phyloP scores from a whole-genome alignment of 2,113 vertebrate species.

The Bambusicola thoracicus region DNA sequence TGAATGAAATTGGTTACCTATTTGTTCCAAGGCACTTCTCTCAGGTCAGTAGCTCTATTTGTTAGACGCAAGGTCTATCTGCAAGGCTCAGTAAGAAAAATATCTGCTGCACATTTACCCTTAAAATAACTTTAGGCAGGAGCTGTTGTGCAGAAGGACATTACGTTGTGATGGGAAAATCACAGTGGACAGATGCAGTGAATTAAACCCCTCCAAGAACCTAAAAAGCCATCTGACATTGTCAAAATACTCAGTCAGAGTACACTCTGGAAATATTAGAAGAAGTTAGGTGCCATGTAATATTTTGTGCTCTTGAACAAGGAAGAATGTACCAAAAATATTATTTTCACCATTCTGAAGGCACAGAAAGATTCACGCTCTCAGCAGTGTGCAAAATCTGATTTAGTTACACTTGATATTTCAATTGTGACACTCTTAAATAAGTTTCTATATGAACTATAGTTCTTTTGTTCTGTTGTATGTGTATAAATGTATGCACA shows the following conservation, averaged over 20 bases:
- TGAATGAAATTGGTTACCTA: background rate
- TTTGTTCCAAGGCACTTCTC: background rate
- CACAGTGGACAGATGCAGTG: background rate
- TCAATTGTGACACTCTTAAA: background rate
- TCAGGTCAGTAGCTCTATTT: background rate
- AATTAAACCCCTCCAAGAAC: background rate
- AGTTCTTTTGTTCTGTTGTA: background rate
- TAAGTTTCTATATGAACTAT: background rate
- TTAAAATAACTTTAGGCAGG: background rate
- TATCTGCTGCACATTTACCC: background rate
- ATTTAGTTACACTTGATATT: background rate
- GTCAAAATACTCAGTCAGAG: background rate
- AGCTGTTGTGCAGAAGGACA: background rate
- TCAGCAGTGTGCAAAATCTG: background rate
- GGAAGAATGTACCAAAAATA: background rate
- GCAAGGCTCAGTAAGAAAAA: background rate
- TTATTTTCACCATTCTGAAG: background rate
- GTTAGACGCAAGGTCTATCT: background rate
- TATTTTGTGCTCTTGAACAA: background rate
- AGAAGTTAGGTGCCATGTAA: background rate
- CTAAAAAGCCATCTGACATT: background rate
- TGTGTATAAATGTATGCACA: fast-evolving
- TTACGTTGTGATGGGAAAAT: background rate
- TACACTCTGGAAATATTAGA: background rate
- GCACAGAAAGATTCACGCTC: background rate